Evolutionary conservation across 2,888 invertebrate species (phyloP).

Genomic region (Gymnocheta viridis): DNA sequence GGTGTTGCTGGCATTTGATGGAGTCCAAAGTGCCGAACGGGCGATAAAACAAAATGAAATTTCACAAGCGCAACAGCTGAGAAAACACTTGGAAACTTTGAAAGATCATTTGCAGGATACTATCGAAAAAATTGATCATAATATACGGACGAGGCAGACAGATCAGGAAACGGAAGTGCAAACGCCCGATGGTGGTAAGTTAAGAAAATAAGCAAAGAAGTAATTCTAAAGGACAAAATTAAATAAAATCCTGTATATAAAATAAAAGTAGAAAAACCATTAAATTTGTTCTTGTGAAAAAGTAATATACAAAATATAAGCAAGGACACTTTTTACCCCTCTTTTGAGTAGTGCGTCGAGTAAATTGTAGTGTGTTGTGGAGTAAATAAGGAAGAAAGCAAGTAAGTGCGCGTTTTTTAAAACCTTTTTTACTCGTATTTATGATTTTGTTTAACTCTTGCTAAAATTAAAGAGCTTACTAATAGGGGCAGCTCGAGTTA

Average conservation of each 20-base stretch:
- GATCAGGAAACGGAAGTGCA: slow-evolving; percentile 37
- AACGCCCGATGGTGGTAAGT: slow-evolving; percentile 51
- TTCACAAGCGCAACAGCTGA: slow-evolving; percentile 31
- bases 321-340: too few relatives aligned
- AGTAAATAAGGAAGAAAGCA: too few relatives aligned
- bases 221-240: too few relatives aligned
- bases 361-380: too few relatives aligned
- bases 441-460: too few relatives aligned
- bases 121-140: slow-evolving; percentile 53
- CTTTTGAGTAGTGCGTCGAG: too few relatives aligned
- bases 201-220: background rate
- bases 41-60: slow-evolving; percentile 13
- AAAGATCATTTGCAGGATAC: slow-evolving; percentile 55
- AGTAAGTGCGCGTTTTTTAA: too few relatives aligned
- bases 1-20: background rate
- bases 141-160: slow-evolving; percentile 45
- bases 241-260: background rate
- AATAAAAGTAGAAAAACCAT: background rate
- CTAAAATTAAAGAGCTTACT: too few relatives aligned
- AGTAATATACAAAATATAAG: too few relatives aligned
- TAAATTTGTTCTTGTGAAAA: background rate
- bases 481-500: too few relatives aligned
- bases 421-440: too few relatives aligned
- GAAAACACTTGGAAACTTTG: slow-evolving; percentile 38
- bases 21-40: slow-evolving; percentile 27